Conservation (phyloP, 2,888 invertebrate genomes). For the Nomada fabriciana region DNA sequence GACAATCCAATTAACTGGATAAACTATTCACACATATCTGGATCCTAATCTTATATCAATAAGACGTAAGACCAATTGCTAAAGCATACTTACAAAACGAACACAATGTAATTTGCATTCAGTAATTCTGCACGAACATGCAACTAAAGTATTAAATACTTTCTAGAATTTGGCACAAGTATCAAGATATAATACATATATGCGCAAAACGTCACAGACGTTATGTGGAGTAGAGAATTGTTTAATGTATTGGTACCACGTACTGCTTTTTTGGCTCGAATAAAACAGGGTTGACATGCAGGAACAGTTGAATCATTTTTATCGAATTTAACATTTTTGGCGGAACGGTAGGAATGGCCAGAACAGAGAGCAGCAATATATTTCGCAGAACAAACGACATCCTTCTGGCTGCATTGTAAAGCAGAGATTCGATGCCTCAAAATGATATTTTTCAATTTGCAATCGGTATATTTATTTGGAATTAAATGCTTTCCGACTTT, state of each 20-base stretch:
- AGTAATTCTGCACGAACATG: neutral
- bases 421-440: constrained; percentile 13
- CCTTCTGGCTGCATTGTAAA: constrained; percentile 22
- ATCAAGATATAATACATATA: neutral
- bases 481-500: constrained; percentile 14
- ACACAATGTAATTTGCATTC: constrained; percentile 34
- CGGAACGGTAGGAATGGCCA: neutral
- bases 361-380: constrained; percentile 8
- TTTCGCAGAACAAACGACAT: neutral
- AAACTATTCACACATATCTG: constrained; percentile 27
- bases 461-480: constrained; percentile 18
- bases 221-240: neutral
- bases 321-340: constrained; percentile 26
- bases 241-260: neutral
- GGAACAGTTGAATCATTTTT: neutral
- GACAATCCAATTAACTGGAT: constrained; percentile 34
- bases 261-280: neutral
- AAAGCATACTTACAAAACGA: constrained; percentile 49
- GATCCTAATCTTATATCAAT: constrained; percentile 13
- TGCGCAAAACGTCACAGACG: constrained; percentile 10
- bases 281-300: neutral
- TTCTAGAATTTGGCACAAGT: neutral
- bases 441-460: constrained; percentile 47
- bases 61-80: constrained; percentile 42
- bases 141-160: neutral